phyloP scores from a whole-genome alignment of 2,797 vertebrate genomes.

The Chanos chanos region DNA sequence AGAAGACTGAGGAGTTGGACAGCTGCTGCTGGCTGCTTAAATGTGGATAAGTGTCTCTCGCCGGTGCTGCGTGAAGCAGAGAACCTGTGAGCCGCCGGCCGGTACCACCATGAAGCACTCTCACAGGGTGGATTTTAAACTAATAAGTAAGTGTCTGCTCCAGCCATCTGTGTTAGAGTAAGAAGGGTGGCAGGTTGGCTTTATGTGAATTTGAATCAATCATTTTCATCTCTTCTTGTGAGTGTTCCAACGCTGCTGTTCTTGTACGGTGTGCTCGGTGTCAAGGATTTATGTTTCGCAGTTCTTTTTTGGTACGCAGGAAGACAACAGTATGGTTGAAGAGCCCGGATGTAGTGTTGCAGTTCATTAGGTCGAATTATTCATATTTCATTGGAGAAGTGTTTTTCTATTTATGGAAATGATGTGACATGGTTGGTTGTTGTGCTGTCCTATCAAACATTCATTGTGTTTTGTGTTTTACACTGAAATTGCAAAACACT shows the following conservation, averaged over 20 bases:
- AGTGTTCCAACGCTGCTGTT: background rate
- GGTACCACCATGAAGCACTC: conserved; percentile 66
- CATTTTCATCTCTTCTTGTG: conserved; percentile 1
- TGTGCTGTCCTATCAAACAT: too few species aligned
- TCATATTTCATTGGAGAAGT: too few species aligned
- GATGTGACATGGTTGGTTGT: too few species aligned
- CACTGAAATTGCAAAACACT: too few species aligned
- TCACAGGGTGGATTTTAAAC: conserved; percentile 64
- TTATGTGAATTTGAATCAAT: too few species aligned
- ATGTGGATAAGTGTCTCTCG: conserved; percentile 72
- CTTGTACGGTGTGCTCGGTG: background rate
- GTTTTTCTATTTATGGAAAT: too few species aligned
- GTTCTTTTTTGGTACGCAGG: background rate
- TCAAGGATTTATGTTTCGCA: background rate
- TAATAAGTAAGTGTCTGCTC: conserved; percentile 75
- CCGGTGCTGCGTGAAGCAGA: conserved; percentile 50
- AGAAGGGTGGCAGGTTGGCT: background rate
- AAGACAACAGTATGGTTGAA: too few species aligned
- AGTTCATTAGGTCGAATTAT: too few species aligned
- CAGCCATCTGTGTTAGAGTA: background rate
- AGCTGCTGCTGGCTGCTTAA: conserved; percentile 69
- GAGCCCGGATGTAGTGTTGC: too few species aligned
- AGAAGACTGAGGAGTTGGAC: conserved; percentile 69
- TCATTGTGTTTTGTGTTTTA: too few species aligned
- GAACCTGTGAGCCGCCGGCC: conserved; percentile 43